phyloP scores from a whole-genome alignment of 2,888 invertebrate species.

The Sisyra terminalis region DNA sequence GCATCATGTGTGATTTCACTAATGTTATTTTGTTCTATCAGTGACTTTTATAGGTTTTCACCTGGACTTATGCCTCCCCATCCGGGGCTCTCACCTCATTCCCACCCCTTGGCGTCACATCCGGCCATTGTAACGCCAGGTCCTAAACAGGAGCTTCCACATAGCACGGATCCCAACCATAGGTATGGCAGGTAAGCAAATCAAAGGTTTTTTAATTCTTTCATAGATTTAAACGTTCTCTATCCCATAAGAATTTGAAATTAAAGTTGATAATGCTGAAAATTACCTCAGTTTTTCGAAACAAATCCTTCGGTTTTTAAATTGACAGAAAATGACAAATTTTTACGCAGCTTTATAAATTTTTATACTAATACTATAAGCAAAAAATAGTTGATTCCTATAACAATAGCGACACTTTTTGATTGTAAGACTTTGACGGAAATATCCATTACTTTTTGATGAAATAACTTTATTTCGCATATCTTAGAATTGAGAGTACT shows the following conservation, averaged over 20 bases:
- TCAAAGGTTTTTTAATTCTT: conserved; percentile 1
- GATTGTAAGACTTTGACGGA: too few relatives aligned
- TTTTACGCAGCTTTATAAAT: too few relatives aligned
- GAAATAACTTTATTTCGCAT: too few relatives aligned
- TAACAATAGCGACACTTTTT: too few relatives aligned
- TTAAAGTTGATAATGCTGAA: not conserved
- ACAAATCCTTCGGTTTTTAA: too few relatives aligned
- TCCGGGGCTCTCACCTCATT: conserved; percentile 52
- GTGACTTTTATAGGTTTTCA: conserved; percentile 84
- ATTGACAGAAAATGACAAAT: too few relatives aligned
- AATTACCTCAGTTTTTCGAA: too few relatives aligned
- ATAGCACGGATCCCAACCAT: conserved; percentile 43
- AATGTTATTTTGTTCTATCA: conserved; percentile 20
- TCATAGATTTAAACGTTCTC: not conserved
- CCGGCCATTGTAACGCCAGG: conserved; percentile 61
- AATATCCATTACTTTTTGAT: too few relatives aligned
- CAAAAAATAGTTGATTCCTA: too few relatives aligned
- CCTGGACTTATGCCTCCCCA: conserved; percentile 68
- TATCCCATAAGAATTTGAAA: not conserved
- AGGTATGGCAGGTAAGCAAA: conserved; percentile 45
- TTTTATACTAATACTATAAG: too few relatives aligned
- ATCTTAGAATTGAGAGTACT: too few relatives aligned
- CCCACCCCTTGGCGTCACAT: conserved; percentile 59
- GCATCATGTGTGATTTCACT: not conserved
- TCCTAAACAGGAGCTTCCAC: conserved; percentile 54